Conservation (phyloP, 2,113 vertebrate genomes). For the Leptobrachium ailaonicum region DNA sequence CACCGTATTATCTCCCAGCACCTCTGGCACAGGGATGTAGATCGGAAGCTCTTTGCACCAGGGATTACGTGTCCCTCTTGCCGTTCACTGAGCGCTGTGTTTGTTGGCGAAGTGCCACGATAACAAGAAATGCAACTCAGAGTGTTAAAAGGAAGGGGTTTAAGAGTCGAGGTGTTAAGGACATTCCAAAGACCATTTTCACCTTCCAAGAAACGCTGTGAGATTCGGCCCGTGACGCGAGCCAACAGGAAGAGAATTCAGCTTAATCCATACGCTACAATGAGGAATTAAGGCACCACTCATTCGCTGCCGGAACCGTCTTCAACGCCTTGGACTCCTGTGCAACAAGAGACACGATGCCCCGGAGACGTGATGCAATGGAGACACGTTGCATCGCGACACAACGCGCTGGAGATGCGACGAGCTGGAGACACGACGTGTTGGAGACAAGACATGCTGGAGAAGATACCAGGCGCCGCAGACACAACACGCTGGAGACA, state of each 20-base stretch:
- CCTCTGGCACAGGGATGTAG: not conserved
- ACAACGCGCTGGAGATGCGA: too few relatives aligned
- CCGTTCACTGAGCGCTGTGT: conserved; percentile 12
- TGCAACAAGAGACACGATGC: too few relatives aligned
- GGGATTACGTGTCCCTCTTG: conserved; percentile 32
- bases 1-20: not conserved
- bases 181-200: conserved; percentile 28
- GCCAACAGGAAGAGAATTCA: conserved; percentile 12
- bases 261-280: too few relatives aligned
- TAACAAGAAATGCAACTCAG: conserved; percentile 3
- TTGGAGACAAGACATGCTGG: too few relatives aligned
- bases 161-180: conserved; percentile 30
- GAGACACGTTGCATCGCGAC: too few relatives aligned
- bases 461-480: too few relatives aligned
- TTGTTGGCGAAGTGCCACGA: conserved; percentile 9
- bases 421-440: too few relatives aligned
- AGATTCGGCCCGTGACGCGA: not conserved
- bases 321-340: too few relatives aligned
- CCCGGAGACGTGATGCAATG: too few relatives aligned
- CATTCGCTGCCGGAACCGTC: too few relatives aligned
- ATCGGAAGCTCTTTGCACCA: conserved; percentile 38
- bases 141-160: conserved; percentile 14
- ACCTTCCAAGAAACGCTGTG: conserved; percentile 12
- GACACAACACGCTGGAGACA: too few relatives aligned
- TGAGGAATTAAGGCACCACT: too few relatives aligned